These are phyloP conservation scores for Mythimna impura DNA, from an alignment of 2,888 invertebrate species.

Conservation along the genomic window DNA sequence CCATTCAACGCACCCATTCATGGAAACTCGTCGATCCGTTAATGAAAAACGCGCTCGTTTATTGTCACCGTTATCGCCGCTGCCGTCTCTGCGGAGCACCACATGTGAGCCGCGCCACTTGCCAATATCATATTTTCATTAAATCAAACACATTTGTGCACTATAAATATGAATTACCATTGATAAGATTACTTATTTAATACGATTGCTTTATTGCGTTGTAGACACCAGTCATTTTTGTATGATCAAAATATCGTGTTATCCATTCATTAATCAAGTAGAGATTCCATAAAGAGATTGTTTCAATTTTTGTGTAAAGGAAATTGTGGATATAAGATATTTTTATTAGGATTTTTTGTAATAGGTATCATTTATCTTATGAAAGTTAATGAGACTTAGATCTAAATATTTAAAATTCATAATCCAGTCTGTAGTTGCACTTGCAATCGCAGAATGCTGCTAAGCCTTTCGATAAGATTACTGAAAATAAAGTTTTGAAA, in stretches of 20 bases:
- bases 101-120: conserved; percentile 71
- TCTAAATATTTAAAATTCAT: too few species aligned
- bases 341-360: too few species aligned
- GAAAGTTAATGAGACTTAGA: too few species aligned
- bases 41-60: conserved; percentile 86
- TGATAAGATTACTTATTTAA: conserved; percentile 68
- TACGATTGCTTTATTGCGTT: conserved; percentile 43
- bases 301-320: conserved; percentile 12
- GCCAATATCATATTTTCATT: conserved; percentile 78
- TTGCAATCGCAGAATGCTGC: background rate
- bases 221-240: conserved; percentile 27
- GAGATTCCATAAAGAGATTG: background rate
- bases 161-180: conserved; percentile 59
- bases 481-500: background rate
- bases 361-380: too few species aligned
- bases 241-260: conserved; percentile 19
- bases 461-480: background rate
- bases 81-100: conserved; percentile 70
- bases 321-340: background rate
- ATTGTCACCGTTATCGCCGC: conserved; percentile 80
- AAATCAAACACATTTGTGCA: conserved; percentile 70
- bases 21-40: conserved; percentile 87
- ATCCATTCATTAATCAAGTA: conserved; percentile 32
- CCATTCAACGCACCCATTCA: conserved; percentile 88
- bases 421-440: too few species aligned